Percentiles rank a stretch among this genome's conserved stretches.
phyloP scores from a whole-genome alignment of 2,888 invertebrate genomes.

The Cephonodes hylas region DNA sequence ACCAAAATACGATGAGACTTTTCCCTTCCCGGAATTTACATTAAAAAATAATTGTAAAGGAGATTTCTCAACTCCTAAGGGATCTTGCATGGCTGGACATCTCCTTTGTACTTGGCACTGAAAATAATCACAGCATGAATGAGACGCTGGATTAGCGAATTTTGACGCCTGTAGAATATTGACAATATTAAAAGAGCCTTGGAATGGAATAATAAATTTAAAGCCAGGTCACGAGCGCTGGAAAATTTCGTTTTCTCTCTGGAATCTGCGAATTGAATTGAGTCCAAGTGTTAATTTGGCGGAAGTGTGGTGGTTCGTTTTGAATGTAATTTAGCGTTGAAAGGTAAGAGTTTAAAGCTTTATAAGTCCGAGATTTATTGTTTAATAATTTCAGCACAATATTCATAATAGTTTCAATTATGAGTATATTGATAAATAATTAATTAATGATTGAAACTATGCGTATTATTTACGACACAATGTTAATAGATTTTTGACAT shows the following conservation, averaged over 20 bases:
- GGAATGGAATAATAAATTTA: conserved; percentile 5
- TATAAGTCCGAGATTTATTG: too few species aligned
- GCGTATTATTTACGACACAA: too few species aligned
- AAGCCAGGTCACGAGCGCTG: neutral
- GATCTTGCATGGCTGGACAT: conserved; percentile 16
- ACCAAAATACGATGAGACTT: neutral
- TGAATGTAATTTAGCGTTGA: neutral
- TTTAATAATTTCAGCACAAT: too few species aligned
- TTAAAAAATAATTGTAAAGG: too few species aligned
- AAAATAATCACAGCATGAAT: neutral
- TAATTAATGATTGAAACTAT: too few species aligned
- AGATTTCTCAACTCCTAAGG: neutral
- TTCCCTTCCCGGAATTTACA: neutral
- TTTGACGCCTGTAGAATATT: neutral
- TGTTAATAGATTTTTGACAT: too few species aligned
- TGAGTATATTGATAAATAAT: too few species aligned
- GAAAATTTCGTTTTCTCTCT: neutral
- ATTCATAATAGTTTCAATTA: too few species aligned
- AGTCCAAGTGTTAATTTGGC: neutral
- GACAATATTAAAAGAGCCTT: neutral
- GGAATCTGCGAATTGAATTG: neutral
- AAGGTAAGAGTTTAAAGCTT: neutral
- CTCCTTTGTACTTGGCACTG: conserved; percentile 8
- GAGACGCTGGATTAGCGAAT: neutral
- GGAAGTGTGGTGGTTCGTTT: neutral